These are phyloP conservation scores for Pseudoatta argentina DNA, from an alignment of 1,140 invertebrate genomes.

Conservation along the genomic window DNA sequence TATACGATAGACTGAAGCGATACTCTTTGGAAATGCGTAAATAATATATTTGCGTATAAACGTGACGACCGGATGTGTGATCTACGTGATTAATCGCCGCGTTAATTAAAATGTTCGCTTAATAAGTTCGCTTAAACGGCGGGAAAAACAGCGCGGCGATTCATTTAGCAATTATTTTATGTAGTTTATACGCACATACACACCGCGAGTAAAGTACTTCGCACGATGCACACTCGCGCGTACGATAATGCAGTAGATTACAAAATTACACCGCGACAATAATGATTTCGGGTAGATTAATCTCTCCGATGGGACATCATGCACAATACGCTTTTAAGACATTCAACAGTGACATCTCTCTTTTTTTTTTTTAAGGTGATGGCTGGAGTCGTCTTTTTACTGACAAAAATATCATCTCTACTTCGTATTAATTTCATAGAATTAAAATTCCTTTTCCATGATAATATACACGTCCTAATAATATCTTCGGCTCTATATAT, in stretches of 20 bases:
- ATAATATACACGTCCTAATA: too few relatives aligned
- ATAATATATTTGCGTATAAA: slow-evolving; percentile 63
- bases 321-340: slow-evolving; percentile 3
- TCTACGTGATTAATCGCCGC: slow-evolving; percentile 76
- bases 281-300: slow-evolving; percentile 36
- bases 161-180: slow-evolving; percentile 78
- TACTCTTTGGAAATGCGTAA: slow-evolving; percentile 61
- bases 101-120: slow-evolving; percentile 77
- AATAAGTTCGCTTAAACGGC: slow-evolving; percentile 71
- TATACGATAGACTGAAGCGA: slow-evolving; percentile 22
- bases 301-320: neutral
- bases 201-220: slow-evolving; percentile 48
- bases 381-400: too few relatives aligned
- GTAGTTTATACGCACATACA: slow-evolving; percentile 57
- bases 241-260: slow-evolving; percentile 64
- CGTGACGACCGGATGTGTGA: slow-evolving; percentile 65
- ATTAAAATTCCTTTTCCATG: too few relatives aligned
- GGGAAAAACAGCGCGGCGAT: slow-evolving; percentile 73
- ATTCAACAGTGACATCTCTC: neutral
- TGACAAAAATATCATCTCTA: too few relatives aligned
- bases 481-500: too few relatives aligned
- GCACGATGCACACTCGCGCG: slow-evolving; percentile 25
- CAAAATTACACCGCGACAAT: slow-evolving; percentile 59
- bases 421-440: too few relatives aligned
- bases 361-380: slow-evolving; percentile 18